Conservation (phyloP, 2,888 invertebrate species). For the Amaurobius ferox region DNA sequence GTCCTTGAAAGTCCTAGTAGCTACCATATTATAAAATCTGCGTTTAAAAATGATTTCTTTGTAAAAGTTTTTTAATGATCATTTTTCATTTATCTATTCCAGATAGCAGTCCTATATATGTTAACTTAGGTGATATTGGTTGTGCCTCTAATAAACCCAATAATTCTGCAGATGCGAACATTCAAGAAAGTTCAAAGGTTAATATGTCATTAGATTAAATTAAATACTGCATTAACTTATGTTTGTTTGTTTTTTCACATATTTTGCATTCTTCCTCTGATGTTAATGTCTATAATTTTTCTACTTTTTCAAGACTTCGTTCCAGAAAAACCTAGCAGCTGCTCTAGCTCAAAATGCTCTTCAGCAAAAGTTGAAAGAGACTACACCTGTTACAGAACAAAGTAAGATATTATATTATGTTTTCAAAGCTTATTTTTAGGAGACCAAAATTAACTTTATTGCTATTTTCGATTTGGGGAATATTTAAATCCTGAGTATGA, state of each 20-base stretch:
- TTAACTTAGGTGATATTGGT: slow-evolving; percentile 58
- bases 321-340: slow-evolving; percentile 66
- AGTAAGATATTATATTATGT: background rate
- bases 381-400: slow-evolving; percentile 32
- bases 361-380: slow-evolving; percentile 63
- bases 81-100: background rate
- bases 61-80: too few species aligned
- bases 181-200: slow-evolving; percentile 42
- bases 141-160: slow-evolving; percentile 61
- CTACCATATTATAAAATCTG: too few species aligned
- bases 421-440: too few species aligned
- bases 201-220: background rate
- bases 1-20: too few species aligned
- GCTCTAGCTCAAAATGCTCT: slow-evolving; percentile 65
- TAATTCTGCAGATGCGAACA: slow-evolving; percentile 26
- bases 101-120: slow-evolving; percentile 57
- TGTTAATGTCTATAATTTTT: background rate
- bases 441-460: too few species aligned
- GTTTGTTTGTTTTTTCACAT: background rate
- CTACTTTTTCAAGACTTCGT: slow-evolving; percentile 33
- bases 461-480: too few species aligned
- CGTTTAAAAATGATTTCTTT: too few species aligned
- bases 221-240: too few species aligned
- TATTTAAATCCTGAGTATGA: too few species aligned
- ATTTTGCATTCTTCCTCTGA: background rate